Percentiles rank a stretch among this genome's conserved stretches.
phyloP scores from a whole-genome alignment of 1,140 invertebrate genomes.

The Orius insidiosus region DNA sequence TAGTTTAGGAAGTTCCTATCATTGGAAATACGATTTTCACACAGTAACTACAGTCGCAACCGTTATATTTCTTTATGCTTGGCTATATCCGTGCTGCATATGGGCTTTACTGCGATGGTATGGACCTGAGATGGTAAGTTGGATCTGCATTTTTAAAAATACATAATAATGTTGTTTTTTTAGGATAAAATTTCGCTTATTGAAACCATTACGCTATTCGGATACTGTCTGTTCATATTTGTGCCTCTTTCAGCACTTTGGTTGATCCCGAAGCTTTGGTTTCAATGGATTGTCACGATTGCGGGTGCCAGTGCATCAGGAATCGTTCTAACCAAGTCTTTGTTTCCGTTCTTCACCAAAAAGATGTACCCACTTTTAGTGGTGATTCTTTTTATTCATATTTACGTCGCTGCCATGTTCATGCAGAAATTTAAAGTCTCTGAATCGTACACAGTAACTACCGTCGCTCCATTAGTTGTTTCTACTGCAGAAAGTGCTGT shows the following conservation, averaged over 20 bases:
- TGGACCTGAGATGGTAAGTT: slow-evolving; percentile 27
- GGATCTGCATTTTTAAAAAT: too few relatives aligned
- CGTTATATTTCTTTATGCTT: slow-evolving; percentile 76
- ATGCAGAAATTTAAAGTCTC: slow-evolving; percentile 39
- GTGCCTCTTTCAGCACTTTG: slow-evolving; percentile 87
- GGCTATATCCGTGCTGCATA: slow-evolving; percentile 61
- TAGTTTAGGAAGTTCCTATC: slow-evolving; percentile 37
- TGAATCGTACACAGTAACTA: slow-evolving; percentile 25
- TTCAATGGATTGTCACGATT: slow-evolving; percentile 76
- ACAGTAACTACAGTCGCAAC: slow-evolving; percentile 80
- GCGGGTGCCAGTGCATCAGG: slow-evolving; percentile 67
- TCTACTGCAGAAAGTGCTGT: neutral
- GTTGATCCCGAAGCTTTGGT: slow-evolving; percentile 64
- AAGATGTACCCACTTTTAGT: slow-evolving; percentile 47
- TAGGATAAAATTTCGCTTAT: slow-evolving; percentile 45
- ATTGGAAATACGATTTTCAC: slow-evolving; percentile 89
- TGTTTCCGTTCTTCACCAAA: slow-evolving; percentile 52
- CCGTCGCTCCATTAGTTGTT: neutral
- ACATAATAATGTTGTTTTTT: slow-evolving; percentile 22
- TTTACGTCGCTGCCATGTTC: slow-evolving; percentile 66
- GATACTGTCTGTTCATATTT: slow-evolving; percentile 86
- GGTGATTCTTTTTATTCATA: slow-evolving; percentile 54
- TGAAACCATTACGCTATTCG: slow-evolving; percentile 80
- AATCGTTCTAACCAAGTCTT: slow-evolving; percentile 60
- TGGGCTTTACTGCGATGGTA: slow-evolving; percentile 78